Conservation (phyloP, 1,140 invertebrate genomes). For the Drosophila sproati region DNA sequence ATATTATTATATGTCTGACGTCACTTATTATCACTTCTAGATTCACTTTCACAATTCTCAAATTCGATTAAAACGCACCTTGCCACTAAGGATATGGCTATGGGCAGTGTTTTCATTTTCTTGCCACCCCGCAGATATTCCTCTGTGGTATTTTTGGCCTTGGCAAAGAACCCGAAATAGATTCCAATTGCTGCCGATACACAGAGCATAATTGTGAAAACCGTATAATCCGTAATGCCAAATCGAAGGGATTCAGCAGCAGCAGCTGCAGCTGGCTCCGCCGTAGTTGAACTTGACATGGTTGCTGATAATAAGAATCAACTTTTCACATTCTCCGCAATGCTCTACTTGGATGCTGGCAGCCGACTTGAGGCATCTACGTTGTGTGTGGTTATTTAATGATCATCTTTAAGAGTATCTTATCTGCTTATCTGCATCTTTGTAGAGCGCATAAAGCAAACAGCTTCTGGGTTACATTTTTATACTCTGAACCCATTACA, state of each 20-base stretch:
- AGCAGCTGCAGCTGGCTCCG: neutral
- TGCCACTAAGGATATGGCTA: constrained; percentile 88
- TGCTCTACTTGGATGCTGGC: constrained; percentile 30
- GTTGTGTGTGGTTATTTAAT: constrained; percentile 48
- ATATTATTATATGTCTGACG: too few species aligned
- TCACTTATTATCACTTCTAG: too few species aligned
- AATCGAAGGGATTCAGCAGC: constrained; percentile 66
- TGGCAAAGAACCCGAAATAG: constrained; percentile 87
- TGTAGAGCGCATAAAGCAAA: constrained; percentile 1
- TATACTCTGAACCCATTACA: too few species aligned
- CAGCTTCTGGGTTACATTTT: too few species aligned
- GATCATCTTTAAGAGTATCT: constrained; percentile 29
- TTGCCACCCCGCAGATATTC: constrained; percentile 88
- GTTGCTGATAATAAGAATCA: neutral
- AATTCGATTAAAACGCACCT: constrained; percentile 83
- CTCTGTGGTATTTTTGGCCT: constrained; percentile 80
- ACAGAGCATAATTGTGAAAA: constrained; percentile 87
- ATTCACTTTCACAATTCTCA: too few species aligned
- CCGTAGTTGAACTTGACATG: constrained; percentile 34
- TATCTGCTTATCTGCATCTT: constrained; percentile 24
- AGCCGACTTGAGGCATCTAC: constrained; percentile 24
- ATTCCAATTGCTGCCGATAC: constrained; percentile 88
- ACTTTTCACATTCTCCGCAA: neutral
- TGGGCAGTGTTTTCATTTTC: constrained; percentile 88
- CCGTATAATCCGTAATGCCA: constrained; percentile 86